Conservation (phyloP, 2,888 invertebrate species). For the Nomada hirtipes region DNA sequence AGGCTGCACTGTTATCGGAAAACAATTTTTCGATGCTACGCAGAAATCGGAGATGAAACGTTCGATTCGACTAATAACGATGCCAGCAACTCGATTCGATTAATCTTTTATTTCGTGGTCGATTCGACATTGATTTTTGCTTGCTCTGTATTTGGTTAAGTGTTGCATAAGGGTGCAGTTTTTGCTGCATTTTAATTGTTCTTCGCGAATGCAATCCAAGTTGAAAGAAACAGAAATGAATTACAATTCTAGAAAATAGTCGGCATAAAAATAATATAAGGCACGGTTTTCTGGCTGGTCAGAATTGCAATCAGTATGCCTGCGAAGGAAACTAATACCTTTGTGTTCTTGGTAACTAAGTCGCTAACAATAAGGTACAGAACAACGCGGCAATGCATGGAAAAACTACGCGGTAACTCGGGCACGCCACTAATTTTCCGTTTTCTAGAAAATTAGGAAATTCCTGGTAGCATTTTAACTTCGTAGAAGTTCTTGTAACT, state of each 20-base stretch:
- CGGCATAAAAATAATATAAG: background rate
- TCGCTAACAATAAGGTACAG: too few relatives aligned
- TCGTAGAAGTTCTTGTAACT: too few relatives aligned
- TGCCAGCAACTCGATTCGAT: constrained; percentile 8
- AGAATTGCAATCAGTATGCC: background rate
- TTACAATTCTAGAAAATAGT: background rate
- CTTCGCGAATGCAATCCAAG: background rate
- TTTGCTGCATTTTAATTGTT: background rate
- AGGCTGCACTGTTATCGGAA: constrained; percentile 27
- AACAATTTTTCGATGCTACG: constrained; percentile 28
- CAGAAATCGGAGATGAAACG: background rate
- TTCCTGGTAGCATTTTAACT: too few relatives aligned
- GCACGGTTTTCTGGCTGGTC: too few relatives aligned
- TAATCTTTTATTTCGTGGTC: constrained; percentile 15
- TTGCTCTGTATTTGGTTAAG: background rate
- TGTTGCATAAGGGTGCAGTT: background rate
- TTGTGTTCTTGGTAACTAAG: background rate
- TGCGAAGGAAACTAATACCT: background rate
- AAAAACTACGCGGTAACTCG: too few relatives aligned
- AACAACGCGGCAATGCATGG: too few relatives aligned
- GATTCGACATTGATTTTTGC: constrained; percentile 6
- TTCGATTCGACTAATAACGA: constrained; percentile 18
- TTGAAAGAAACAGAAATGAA: background rate
- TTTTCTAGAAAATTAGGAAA: too few relatives aligned
- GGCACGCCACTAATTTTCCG: too few relatives aligned